Conservation (phyloP, 1,140 invertebrate genomes). For the Micrasema minimum region DNA sequence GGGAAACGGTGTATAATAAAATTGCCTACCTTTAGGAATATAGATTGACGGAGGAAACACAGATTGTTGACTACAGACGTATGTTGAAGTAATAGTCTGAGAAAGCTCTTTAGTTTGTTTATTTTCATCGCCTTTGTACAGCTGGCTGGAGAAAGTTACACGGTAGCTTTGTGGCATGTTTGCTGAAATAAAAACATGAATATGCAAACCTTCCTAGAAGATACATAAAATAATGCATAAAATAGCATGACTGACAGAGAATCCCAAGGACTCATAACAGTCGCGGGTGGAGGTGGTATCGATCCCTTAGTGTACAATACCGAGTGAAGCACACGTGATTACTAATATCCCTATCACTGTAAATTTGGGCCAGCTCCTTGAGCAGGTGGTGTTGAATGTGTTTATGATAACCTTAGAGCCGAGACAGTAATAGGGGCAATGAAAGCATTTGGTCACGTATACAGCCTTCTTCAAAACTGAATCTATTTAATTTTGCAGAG, state of each 20-base stretch:
- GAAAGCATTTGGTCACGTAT: too few relatives aligned
- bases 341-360: background rate
- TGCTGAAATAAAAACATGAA: slow-evolving; percentile 36
- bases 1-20: too few relatives aligned
- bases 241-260: too few relatives aligned
- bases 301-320: background rate
- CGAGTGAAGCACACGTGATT: background rate
- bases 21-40: slow-evolving; percentile 40
- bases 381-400: too few relatives aligned
- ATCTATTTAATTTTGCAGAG: too few relatives aligned
- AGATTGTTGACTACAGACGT: slow-evolving; percentile 49
- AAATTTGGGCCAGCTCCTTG: too few relatives aligned
- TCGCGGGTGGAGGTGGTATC: background rate
- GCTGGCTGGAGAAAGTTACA: slow-evolving; percentile 45
- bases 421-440: too few relatives aligned
- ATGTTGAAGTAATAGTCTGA: slow-evolving; percentile 45
- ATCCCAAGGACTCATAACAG: too few relatives aligned
- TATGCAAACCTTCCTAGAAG: background rate
- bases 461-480: too few relatives aligned
- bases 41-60: slow-evolving; percentile 45
- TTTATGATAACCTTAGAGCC: too few relatives aligned
- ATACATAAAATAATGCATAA: background rate
- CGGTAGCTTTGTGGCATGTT: slow-evolving; percentile 48
- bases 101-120: background rate
- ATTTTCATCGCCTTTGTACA: slow-evolving; percentile 20